Base-by-base conservation (phyloP, 1,140 invertebrate genomes). In the Anastrepha ludens region DNA sequence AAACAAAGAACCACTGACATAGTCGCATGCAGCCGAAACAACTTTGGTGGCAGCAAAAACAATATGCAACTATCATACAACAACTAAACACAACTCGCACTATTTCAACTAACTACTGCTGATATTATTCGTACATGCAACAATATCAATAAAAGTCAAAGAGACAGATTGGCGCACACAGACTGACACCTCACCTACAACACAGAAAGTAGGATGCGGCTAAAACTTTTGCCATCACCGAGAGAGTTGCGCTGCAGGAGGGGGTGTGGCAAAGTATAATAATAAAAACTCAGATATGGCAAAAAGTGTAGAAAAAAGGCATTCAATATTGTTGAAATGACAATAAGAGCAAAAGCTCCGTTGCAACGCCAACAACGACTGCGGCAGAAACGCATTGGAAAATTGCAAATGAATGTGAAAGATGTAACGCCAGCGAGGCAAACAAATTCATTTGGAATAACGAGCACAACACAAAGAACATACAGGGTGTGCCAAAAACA, bases 121-220 rank as follows among this genome's bases (percentile, higher is more conserved):
- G 55, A 81, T 81, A 81, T 81, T 81, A 81, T 81, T 81, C 47
- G 41, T 81, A 41, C 74, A 81, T 81, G 74, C 74, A 81, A 81
- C 74, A 81, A 81, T 81, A 81, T 81, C 74, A 81, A 81, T 81
- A 81, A 81, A 81, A 81, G 74, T 81, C 74, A 81, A 50, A 81
- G 47, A 13, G 74, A 50, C 47, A 50, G 20, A 67, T 67, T 29
- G 64, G 60, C 2, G 60, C 17, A n/a, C 67, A 47, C 74, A 81
- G 74, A 81, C 67, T 74, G 67, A 74, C 67, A 74, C 67, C 41
- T 29, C 29, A 29, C 29, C 29, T 29, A 29, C 29, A 29, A 29
- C 29, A 29, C 29, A 5, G 67, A 41, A 74, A 74, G 17, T 74
- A 15, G 67, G 39, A 41, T 41, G 67, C 41, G 41, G 67, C n/a